These are phyloP conservation scores for Serranochromis macrocephalus DNA, from an alignment of 2,113 vertebrate genomes.

Conservation along the genomic window DNA sequence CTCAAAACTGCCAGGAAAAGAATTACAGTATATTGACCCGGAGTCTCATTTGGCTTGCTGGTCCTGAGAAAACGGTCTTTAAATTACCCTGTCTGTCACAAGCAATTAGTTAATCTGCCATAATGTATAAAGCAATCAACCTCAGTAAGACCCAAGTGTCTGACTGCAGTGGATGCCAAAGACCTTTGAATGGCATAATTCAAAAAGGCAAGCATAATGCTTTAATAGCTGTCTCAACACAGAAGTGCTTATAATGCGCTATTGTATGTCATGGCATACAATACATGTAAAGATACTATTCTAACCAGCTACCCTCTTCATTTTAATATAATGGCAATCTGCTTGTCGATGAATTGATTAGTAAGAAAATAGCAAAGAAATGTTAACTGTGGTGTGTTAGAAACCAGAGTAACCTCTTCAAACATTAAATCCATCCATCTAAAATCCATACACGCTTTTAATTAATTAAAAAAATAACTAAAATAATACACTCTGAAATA, in stretches of 20 bases:
- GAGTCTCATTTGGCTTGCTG: neutral
- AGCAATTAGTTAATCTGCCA: neutral
- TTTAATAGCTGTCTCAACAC: neutral
- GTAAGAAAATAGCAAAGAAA: neutral
- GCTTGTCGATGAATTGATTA: neutral
- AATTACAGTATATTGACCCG: neutral
- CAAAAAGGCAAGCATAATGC: neutral
- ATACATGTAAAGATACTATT: neutral
- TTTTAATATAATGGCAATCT: neutral
- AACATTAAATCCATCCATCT: neutral
- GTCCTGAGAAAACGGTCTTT: neutral
- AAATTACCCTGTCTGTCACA: neutral
- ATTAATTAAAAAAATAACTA: neutral
- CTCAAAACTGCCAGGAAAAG: neutral
- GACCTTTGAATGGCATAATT: neutral
- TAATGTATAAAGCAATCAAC: slow-evolving; percentile 15
- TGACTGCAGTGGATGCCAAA: neutral
- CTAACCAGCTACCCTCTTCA: neutral
- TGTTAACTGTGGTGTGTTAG: neutral
- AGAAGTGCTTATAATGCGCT: neutral
- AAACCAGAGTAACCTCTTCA: neutral
- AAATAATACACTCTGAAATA: neutral
- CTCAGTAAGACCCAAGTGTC: neutral
- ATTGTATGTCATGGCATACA: neutral
- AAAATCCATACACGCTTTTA: neutral